Percentiles rank a stretch among this genome's conserved stretches.
These are phyloP conservation scores for Muscina levida DNA, from an alignment of 2,888 invertebrate genomes.

Conservation along the genomic window DNA sequence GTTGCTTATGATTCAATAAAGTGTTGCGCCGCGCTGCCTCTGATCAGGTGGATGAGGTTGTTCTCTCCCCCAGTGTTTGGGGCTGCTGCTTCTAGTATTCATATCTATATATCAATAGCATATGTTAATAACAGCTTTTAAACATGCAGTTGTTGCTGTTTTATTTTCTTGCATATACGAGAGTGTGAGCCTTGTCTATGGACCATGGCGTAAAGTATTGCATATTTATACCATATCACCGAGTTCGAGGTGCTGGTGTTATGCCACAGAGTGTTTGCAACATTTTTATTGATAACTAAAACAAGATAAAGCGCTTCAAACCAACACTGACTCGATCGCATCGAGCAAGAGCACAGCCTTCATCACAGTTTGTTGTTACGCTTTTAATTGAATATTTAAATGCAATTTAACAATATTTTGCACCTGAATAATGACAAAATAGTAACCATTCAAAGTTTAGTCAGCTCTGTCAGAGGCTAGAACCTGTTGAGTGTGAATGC, in stretches of 20 bases:
- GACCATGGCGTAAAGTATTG: background rate
- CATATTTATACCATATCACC: constrained; percentile 2
- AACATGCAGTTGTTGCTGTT: constrained; percentile 54
- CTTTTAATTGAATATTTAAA: constrained; percentile 66
- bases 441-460: background rate
- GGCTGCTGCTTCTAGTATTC: constrained; percentile 5
- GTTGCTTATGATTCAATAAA: constrained; percentile 31
- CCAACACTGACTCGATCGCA: constrained; percentile 28
- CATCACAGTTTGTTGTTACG: background rate
- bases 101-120: constrained; percentile 52
- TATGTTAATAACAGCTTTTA: constrained; percentile 45
- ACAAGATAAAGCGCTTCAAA: constrained; percentile 31
- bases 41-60: background rate
- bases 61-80: too few species aligned
- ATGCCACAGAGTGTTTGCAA: constrained; percentile 15
- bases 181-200: too few species aligned
- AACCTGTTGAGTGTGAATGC: constrained; percentile 14
- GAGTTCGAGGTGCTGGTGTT: background rate
- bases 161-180: constrained; percentile 58
- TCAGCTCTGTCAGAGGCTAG: constrained; percentile 1
- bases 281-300: constrained; percentile 40
- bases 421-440: constrained; percentile 62
- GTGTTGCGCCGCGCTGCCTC: constrained; percentile 25
- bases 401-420: constrained; percentile 66
- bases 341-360: background rate